Conservation (phyloP, 1,140 invertebrate species). For the Drosophila jambulina region DNA sequence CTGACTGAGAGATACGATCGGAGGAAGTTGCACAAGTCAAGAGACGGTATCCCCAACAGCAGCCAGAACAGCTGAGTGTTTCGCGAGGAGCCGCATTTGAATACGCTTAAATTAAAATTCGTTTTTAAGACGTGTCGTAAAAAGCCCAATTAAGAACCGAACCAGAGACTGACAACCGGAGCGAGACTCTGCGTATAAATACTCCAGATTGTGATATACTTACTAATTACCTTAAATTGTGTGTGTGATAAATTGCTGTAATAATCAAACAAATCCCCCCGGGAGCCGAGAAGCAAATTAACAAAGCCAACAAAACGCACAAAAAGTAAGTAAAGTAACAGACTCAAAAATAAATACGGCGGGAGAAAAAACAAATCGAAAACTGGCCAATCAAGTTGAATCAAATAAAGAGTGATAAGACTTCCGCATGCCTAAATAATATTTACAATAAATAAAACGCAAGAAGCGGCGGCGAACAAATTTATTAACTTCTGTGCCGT, state of each 20-base stretch:
- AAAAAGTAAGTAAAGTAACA: slow-evolving; percentile 66
- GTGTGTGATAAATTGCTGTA: slow-evolving; percentile 67
- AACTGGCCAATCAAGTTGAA: slow-evolving; percentile 70
- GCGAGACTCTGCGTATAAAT: slow-evolving; percentile 38
- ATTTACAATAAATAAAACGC: slow-evolving; percentile 69
- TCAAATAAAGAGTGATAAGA: slow-evolving; percentile 68
- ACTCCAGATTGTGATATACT: slow-evolving; percentile 50
- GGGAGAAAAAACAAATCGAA: slow-evolving; percentile 23
- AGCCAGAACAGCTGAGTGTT: slow-evolving; percentile 59
- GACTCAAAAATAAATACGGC: slow-evolving; percentile 25
- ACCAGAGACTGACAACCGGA: slow-evolving; percentile 52
- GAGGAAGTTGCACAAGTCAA: slow-evolving; percentile 14
- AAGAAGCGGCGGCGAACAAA: slow-evolving; percentile 36
- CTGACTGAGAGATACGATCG: slow-evolving; percentile 3
- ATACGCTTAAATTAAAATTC: slow-evolving; percentile 19
- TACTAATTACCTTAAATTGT: slow-evolving; percentile 57
- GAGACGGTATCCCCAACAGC: slow-evolving; percentile 52
- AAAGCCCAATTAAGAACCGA: slow-evolving; percentile 41
- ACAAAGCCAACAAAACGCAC: slow-evolving; percentile 21
- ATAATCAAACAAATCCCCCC: slow-evolving; percentile 48
- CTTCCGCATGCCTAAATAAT: slow-evolving; percentile 78
- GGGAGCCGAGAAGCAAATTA: slow-evolving; percentile 15
- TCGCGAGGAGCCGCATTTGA: slow-evolving; percentile 39
- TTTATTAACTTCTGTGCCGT: slow-evolving; percentile 52
- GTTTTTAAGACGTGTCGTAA: slow-evolving; percentile 21